These are phyloP conservation scores for Chlorocebus sabaeus DNA, from an alignment of 2,113 vertebrate genomes.

Conservation along the genomic window DNA sequence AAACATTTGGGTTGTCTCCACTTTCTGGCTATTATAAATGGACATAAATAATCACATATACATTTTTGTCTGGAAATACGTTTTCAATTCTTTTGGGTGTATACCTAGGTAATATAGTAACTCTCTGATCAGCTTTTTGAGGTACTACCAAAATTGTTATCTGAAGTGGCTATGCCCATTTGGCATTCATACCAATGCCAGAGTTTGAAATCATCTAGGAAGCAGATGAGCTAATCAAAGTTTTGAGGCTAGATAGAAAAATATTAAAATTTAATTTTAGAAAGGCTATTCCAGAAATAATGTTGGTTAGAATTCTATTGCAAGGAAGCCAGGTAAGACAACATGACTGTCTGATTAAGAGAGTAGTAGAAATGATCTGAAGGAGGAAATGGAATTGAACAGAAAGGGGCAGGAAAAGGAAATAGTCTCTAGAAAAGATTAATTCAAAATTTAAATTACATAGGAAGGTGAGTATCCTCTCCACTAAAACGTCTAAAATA, in stretches of 20 bases:
- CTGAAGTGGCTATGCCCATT: not conserved
- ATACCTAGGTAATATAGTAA: not conserved
- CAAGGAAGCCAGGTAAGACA: not conserved
- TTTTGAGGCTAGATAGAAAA: not conserved
- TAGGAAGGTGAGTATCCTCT: not conserved
- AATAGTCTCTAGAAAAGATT: not conserved
- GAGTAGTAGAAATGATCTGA: not conserved
- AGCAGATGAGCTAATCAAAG: not conserved
- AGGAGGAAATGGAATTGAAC: not conserved
- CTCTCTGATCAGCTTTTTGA: not conserved
- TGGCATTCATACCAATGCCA: not conserved
- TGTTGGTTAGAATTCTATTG: not conserved
- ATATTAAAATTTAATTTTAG: not conserved
- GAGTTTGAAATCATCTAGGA: not conserved
- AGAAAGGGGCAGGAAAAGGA: not conserved
- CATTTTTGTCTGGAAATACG: not conserved
- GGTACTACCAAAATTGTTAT: not conserved
- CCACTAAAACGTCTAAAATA: slow-evolving; percentile 21
- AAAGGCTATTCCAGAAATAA: not conserved
- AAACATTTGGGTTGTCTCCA: slow-evolving; percentile 30
- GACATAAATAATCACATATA: not conserved
- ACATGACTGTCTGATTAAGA: not conserved
- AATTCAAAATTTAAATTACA: not conserved
- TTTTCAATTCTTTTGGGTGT: not conserved
- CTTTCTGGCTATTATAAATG: not conserved